phyloP scores from a whole-genome alignment of 2,113 vertebrate genomes.

The Cephalopterus ornatus region DNA sequence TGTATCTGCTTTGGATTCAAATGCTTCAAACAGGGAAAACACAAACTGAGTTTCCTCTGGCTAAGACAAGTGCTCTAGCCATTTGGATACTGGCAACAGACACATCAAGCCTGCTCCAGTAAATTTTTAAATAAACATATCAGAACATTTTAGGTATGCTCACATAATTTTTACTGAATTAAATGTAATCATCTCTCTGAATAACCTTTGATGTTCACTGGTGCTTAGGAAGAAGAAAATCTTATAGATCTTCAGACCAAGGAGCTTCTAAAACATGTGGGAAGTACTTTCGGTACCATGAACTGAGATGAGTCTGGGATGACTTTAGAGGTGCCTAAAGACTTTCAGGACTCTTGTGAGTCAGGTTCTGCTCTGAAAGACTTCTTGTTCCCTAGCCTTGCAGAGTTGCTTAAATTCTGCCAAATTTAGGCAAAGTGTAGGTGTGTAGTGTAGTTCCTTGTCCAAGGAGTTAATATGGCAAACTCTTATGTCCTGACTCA shows the following conservation, averaged over 20 bases:
- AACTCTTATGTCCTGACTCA: background rate
- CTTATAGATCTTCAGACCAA: background rate
- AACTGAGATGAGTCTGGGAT: background rate
- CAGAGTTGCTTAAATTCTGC: background rate
- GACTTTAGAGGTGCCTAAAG: background rate
- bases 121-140: background rate
- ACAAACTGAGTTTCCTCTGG: background rate
- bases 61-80: background rate
- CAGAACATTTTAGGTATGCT: background rate
- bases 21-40: background rate
- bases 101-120: background rate
- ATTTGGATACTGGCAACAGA: background rate
- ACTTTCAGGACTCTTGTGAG: background rate
- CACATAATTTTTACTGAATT: background rate
- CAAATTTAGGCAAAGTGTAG: background rate
- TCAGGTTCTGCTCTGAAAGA: background rate
- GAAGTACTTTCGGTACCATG: background rate
- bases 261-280: background rate
- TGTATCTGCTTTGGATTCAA: background rate
- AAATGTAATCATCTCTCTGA: background rate
- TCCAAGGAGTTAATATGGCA: background rate
- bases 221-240: background rate
- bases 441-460: background rate
- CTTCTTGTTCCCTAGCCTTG: background rate
- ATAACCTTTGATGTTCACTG: background rate